phyloP scores from a whole-genome alignment of 2,113 vertebrate genomes.

The Anoura caudifer region DNA sequence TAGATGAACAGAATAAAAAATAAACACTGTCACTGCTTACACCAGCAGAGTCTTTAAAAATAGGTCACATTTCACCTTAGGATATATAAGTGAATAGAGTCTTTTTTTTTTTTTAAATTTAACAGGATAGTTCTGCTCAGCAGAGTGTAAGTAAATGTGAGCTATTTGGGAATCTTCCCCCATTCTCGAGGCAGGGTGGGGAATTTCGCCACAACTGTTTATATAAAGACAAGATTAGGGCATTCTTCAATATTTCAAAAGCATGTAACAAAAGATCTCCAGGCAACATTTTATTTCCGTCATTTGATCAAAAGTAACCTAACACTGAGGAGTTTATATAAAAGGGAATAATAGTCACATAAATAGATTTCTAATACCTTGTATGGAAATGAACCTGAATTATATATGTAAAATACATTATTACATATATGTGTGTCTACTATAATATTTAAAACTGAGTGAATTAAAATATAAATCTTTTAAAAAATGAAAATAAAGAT shows the following conservation, averaged over 20 bases:
- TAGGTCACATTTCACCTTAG: conserved; percentile 42
- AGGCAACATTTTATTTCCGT: conserved; percentile 60
- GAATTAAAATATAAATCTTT: conserved; percentile 4
- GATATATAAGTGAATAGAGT: neutral
- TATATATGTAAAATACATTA: neutral
- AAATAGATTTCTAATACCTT: conserved; percentile 44
- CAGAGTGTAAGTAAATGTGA: conserved; percentile 39
- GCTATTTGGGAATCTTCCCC: neutral
- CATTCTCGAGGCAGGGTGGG: neutral
- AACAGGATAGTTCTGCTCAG: conserved; percentile 47
- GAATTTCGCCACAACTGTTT: neutral
- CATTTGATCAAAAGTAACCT: conserved; percentile 63
- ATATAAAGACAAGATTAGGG: conserved; percentile 55
- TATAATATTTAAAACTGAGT: conserved; percentile 32
- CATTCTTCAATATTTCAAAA: conserved; percentile 68
- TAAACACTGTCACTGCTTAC: neutral
- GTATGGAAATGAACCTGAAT: conserved; percentile 32
- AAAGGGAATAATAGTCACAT: conserved; percentile 49
- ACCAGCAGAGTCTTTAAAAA: conserved; percentile 42
- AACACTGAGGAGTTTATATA: conserved; percentile 49
- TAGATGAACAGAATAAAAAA: conserved; percentile 33
- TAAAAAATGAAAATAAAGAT: neutral
- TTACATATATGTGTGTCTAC: neutral
- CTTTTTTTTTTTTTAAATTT: neutral
- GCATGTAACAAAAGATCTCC: conserved; percentile 59